Base-by-base conservation (phyloP, 2,888 invertebrate species). In the Apantesis nais region DNA sequence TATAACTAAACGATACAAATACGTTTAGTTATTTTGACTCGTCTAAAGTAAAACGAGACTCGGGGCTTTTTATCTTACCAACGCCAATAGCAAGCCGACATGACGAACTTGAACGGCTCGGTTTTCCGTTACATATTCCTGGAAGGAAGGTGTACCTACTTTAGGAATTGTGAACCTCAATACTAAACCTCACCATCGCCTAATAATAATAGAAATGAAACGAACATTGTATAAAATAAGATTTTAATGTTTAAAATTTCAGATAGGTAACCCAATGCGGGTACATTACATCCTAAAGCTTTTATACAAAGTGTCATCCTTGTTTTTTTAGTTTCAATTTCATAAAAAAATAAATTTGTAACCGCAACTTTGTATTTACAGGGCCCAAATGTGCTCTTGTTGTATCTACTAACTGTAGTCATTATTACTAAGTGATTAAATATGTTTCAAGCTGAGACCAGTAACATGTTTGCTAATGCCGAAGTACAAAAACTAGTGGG, bases 261-360 rank as follows among this genome's bases (percentile, higher is more conserved):
- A 87, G 89, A 87, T 86, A 87, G 89, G 87, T 86, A 77, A 83
- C 85, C 85, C 86, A 77, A 83, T 80, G 77, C 72, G 83, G 87
- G 83, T 82, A 85, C 78, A 79, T 77, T 63, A 80, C 81, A 83
- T 82, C 80, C 83, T 77, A 79, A 86, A 87, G 83, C 83, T 83
- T 87, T 86, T 76, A 80, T 79, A 88, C 83, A 90, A 88, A 89
- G 85, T 86, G 85, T 86, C 87, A 86, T 83, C 76, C 60, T 74
- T 74, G 63, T 84, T 74, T n/a, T n/a, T n/a, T 34, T 52, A 80
- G 85, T 85, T 86, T 88, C 88, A 91, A 90, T 88, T 91, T 88
- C 82, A 85, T 93, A 93, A 86, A 93, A 93, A 93, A 93, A 93
- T 92, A 92, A 90, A 29, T 88, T 85, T 84, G 77, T 84, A 81